Evolutionary conservation across 2,888 invertebrate species (phyloP).

Genomic region (Nymphalis urticae): DNA sequence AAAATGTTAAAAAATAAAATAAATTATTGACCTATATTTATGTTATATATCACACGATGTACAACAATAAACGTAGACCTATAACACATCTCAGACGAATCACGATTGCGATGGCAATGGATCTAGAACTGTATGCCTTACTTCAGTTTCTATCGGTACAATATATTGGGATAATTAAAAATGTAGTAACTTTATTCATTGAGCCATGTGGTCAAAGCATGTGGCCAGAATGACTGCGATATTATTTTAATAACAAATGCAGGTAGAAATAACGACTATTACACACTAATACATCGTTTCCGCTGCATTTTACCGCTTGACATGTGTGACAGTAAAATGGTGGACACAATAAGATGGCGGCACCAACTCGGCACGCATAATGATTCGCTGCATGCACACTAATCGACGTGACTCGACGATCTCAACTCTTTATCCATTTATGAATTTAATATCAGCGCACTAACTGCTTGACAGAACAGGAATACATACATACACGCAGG

Average conservation of each 20-base stretch:
- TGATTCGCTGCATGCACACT: conserved; percentile 40
- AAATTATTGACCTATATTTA: too few species aligned
- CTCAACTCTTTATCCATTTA: conserved; percentile 26
- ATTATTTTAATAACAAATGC: conserved; percentile 11
- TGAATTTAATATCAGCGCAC: conserved; percentile 13
- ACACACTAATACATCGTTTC: conserved; percentile 30
- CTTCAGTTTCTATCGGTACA: too few species aligned
- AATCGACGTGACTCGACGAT: conserved; percentile 40
- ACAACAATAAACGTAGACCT: too few species aligned
- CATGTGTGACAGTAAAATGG: conserved; percentile 40
- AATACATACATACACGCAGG: neutral
- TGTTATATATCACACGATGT: too few species aligned
- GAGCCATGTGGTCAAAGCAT: too few species aligned
- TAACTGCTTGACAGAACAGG: neutral
- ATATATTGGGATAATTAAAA: too few species aligned
- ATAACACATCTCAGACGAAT: too few species aligned
- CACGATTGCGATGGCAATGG: too few species aligned
- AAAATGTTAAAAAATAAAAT: too few species aligned
- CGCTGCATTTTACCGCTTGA: conserved; percentile 36
- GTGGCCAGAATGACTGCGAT: neutral
- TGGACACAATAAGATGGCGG: conserved; percentile 27
- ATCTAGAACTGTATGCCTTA: too few species aligned
- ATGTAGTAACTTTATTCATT: too few species aligned
- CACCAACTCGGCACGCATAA: conserved; percentile 33
- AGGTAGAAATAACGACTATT: conserved; percentile 14